Conservation (phyloP, 2,113 vertebrate species). For the Chauna torquata region DNA sequence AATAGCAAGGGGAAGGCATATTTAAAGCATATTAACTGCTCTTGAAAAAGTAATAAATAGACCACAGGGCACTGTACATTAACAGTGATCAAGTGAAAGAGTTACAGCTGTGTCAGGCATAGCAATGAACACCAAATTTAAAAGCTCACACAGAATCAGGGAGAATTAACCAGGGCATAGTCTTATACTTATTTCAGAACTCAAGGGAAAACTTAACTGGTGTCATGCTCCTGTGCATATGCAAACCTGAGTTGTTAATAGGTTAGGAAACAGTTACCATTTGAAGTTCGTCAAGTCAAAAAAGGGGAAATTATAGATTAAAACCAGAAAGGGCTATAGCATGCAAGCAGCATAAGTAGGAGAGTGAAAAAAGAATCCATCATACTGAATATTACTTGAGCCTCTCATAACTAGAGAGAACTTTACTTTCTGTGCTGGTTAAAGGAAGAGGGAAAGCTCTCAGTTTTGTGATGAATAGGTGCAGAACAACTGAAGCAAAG, state of each 20-base stretch:
- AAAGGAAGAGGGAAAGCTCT: neutral
- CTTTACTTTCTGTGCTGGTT: neutral
- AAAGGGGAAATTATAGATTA: neutral
- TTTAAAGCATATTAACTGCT: neutral
- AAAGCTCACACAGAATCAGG: neutral
- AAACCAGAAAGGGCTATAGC: fast-evolving
- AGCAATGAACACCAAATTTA: neutral
- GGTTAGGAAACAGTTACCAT: neutral
- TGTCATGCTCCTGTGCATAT: neutral
- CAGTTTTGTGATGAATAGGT: neutral
- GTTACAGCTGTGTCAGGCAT: neutral
- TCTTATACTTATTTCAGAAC: neutral
- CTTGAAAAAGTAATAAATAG: neutral
- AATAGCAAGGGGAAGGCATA: neutral
- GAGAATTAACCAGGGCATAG: neutral
- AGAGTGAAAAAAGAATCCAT: neutral
- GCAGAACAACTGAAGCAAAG: neutral
- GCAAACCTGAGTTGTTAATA: neutral
- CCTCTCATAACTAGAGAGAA: neutral
- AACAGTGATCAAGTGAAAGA: neutral
- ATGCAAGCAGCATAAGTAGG: neutral
- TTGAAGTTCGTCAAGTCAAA: neutral
- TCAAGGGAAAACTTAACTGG: neutral
- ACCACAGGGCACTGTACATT: neutral
- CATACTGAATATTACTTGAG: neutral